phyloP scores from a whole-genome alignment of 53 echinoderm and acorn worm species.

The Crossaster papposus region DNA sequence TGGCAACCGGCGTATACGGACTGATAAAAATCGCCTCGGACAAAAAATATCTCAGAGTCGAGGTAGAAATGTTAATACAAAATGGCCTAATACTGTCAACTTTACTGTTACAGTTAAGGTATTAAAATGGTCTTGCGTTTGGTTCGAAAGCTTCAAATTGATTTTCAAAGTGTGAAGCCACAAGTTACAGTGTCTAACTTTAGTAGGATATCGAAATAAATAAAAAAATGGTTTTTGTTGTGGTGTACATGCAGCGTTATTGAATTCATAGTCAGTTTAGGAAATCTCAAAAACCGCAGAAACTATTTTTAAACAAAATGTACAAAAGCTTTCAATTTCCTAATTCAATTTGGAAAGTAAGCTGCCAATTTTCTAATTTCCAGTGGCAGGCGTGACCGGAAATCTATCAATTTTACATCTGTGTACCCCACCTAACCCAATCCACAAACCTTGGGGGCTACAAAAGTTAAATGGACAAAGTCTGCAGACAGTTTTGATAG shows the following conservation, averaged over 20 bases:
- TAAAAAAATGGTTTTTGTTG: no score
- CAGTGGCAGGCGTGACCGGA: conserved; percentile 18
- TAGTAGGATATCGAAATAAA: no score
- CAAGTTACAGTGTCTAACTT: no score
- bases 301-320: neutral
- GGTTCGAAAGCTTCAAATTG: no score
- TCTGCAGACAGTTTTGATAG: no score
- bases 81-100: neutral
- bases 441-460: neutral
- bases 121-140: no score
- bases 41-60: neutral
- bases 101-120: neutral
- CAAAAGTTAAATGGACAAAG: no score
- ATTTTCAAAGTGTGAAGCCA: no score
- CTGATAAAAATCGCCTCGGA: neutral
- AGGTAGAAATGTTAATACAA: neutral
- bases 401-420: conserved; percentile 8
- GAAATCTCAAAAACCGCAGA: neutral
- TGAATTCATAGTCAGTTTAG: neutral
- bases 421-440: conserved; percentile 4
- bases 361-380: conserved; percentile 49
- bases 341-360: conserved; percentile 10
- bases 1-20: neutral
- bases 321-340: neutral
- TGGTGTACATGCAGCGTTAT: neutral